Conservation (phyloP, 2,888 invertebrate genomes). For the Lordiphosa fenestrarum region DNA sequence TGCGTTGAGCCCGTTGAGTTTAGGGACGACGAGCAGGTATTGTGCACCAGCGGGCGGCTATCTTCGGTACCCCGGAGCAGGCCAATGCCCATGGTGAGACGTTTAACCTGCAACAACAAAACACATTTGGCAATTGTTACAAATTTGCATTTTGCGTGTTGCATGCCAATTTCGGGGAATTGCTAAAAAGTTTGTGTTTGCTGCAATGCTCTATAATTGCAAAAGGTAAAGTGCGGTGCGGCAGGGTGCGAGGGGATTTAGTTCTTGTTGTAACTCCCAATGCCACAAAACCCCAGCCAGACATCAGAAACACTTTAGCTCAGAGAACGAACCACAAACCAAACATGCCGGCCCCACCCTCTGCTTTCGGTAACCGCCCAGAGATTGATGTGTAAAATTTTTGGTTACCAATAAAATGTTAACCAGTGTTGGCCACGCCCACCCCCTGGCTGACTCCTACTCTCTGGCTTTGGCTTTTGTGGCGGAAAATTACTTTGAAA, state of each 20-base stretch:
- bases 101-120: slow-evolving; percentile 82
- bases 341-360: slow-evolving; percentile 19
- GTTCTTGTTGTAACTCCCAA: slow-evolving; percentile 17
- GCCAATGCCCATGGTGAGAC: slow-evolving; percentile 90
- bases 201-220: slow-evolving; percentile 52
- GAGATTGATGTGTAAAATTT: slow-evolving; percentile 66
- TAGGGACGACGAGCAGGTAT: slow-evolving; percentile 82
- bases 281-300: slow-evolving; percentile 48
- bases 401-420: slow-evolving; percentile 71
- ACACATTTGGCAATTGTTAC: slow-evolving; percentile 17
- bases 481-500: slow-evolving; percentile 71
- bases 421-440: slow-evolving; percentile 31
- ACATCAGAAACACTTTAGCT: slow-evolving; percentile 65
- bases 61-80: slow-evolving; percentile 86
- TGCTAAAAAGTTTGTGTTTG: slow-evolving; percentile 42
- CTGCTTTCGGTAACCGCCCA: neutral
- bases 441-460: neutral
- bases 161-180: slow-evolving; percentile 40
- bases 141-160: slow-evolving; percentile 43
- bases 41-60: slow-evolving; percentile 88
- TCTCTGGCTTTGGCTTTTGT: slow-evolving; percentile 33
- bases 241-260: slow-evolving; percentile 10
- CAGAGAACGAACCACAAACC: slow-evolving; percentile 26
- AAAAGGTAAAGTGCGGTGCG: neutral
- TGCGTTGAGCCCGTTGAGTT: slow-evolving; percentile 85